A percentile compares a stretch with the other conserved stretches of the same genome.
Conservation (phyloP, 1,140 invertebrate genomes). For the Drosophila pseudoobscura region DNA sequence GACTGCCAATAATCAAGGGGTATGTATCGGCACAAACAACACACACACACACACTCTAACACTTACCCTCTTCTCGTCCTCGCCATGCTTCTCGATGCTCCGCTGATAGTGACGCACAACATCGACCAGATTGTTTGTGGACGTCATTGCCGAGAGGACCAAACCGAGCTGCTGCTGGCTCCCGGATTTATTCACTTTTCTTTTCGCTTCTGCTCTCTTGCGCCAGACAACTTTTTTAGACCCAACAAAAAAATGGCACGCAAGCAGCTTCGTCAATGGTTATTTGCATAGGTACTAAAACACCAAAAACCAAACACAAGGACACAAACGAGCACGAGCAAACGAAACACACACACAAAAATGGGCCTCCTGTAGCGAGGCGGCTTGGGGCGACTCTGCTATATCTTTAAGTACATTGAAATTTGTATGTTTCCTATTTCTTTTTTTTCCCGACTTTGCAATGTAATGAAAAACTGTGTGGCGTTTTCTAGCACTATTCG, state of each 20-base stretch:
- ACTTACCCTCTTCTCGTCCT: conserved; percentile 86
- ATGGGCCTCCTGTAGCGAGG: too few species aligned
- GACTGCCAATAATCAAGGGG: too few species aligned
- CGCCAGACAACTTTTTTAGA: neutral
- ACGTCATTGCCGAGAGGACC: conserved; percentile 45
- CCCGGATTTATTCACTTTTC: conserved; percentile 7
- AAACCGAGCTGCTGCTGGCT: neutral
- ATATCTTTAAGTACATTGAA: too few species aligned
- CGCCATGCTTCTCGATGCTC: conserved; percentile 86
- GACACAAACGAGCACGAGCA: conserved; percentile 1
- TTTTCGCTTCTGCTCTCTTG: conserved; percentile 11
- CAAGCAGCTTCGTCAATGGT: conserved; percentile 51
- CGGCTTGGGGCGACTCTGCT: too few species aligned
- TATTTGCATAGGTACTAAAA: conserved; percentile 7
- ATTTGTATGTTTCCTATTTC: neutral
- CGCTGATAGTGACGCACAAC: conserved; percentile 86
- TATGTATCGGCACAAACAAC: too few species aligned
- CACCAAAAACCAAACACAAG: conserved; percentile 2
- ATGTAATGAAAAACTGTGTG: conserved; percentile 43
- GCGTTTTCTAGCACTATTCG: conserved; percentile 32
- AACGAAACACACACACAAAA: too few species aligned
- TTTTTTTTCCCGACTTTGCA: conserved; percentile 13
- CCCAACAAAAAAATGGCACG: conserved; percentile 55
- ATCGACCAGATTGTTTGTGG: conserved; percentile 69
- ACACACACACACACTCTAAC: neutral